These are phyloP conservation scores for Gopherus flavomarginatus DNA, from an alignment of 2,113 vertebrate genomes.

Conservation along the genomic window DNA sequence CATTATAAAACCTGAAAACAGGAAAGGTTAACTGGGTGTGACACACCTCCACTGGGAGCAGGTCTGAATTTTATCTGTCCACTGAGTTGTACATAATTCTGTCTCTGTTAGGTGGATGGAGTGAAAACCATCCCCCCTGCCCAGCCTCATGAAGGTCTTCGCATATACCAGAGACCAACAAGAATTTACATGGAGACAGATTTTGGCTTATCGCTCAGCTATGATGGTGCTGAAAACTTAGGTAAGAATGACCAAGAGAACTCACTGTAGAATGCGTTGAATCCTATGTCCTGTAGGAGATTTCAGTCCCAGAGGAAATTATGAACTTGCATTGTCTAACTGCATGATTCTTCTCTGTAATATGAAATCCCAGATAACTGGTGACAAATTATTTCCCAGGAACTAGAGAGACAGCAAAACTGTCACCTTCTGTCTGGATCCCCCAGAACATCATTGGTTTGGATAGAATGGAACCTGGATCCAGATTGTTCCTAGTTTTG, in stretches of 20 bases:
- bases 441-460: neutral
- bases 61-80: neutral
- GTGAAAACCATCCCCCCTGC: conserved; percentile 69
- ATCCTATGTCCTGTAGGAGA: neutral
- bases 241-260: conserved; percentile 72
- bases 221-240: conserved; percentile 77
- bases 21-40: neutral
- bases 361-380: neutral
- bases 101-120: conserved; percentile 80
- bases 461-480: neutral
- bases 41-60: neutral
- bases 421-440: neutral
- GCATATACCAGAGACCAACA: conserved; percentile 71
- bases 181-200: conserved; percentile 83
- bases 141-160: conserved; percentile 78
- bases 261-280: neutral
- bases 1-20: neutral
- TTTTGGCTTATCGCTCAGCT: conserved; percentile 87
- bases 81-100: neutral
- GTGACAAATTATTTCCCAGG: neutral
- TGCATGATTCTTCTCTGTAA: neutral
- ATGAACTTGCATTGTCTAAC: neutral
- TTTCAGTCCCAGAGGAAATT: neutral
- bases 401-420: neutral
- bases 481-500: neutral